Conservation (phyloP, 2,888 invertebrate species). For the Clusia tigrina region DNA sequence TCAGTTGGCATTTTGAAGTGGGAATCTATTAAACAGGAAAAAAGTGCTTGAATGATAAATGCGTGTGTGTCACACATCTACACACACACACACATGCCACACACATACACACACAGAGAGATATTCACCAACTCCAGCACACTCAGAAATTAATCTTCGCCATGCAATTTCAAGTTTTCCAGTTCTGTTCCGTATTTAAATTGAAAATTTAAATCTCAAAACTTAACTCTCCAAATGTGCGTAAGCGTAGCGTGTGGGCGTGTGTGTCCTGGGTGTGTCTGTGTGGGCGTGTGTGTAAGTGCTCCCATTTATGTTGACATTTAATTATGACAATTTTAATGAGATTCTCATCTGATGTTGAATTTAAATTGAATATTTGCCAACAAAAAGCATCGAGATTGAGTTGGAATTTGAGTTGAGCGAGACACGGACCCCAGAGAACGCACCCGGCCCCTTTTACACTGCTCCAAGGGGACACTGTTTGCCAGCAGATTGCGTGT, state of each 20-base stretch:
- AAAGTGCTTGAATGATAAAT: too few species aligned
- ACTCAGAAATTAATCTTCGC: too few species aligned
- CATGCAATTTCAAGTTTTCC: too few species aligned
- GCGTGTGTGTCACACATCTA: too few species aligned
- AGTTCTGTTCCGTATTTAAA: constrained; percentile 43
- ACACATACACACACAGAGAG: too few species aligned
- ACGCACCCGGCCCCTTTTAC: too few species aligned
- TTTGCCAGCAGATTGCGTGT: too few species aligned
- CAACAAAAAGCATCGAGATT: background rate
- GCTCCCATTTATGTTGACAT: constrained; percentile 54
- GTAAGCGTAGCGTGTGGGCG: constrained; percentile 20
- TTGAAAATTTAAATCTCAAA: constrained; percentile 37
- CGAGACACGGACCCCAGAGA: background rate
- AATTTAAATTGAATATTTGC: constrained; percentile 33
- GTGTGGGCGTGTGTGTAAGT: constrained; percentile 43
- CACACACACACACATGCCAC: too few species aligned
- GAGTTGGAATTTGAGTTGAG: background rate
- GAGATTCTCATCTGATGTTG: constrained; percentile 45
- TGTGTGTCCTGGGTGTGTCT: constrained; percentile 32
- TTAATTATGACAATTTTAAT: constrained; percentile 54
- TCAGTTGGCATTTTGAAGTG: too few species aligned
- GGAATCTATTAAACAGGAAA: too few species aligned
- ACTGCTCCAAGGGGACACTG: too few species aligned
- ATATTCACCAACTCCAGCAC: too few species aligned
- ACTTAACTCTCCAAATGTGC: background rate